Base-by-base conservation (phyloP, 2,797 vertebrate species). In the Scolopax rusticola region DNA sequence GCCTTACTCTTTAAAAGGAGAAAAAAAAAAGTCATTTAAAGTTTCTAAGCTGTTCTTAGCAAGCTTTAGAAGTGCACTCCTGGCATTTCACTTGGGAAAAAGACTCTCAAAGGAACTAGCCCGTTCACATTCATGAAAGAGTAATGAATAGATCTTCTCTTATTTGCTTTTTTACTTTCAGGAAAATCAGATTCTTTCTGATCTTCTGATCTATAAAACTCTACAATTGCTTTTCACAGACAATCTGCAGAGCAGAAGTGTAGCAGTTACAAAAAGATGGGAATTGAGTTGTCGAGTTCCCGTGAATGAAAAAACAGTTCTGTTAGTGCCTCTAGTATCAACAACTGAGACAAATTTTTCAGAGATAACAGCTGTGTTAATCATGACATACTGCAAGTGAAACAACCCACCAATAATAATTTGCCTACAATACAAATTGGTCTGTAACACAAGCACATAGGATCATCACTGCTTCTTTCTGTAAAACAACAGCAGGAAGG, bases 1-100 rank as follows among this genome's bases (percentile, higher is more conserved):
- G 98, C 98, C 8, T 98, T 98, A 83, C 97, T 98, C 99, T 99
- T 97, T 15, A 85, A 82, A 68, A 80, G 23, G 63, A 68, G 82
- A 70, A 73, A 60, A 64, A 38, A 41, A 16, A 47, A 7, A 36
- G 23, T 48, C 12, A 6, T 10, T 1, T 2, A 57, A 60, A 41
- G 11, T 73, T 85, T 79, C 27, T 38, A 45, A 76, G 28, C 4
- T 21, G 38, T 16, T 77, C 48, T 77, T 45, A 32, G 8, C 25
- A 79, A 84, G 28, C 24, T 74, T 70, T 64, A 50, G 38, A 87
- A 85, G 18, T 0, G 2, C 6, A 9, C 41, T 77, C 28, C 25
- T 3, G 0, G 59, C 28, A 48, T 87, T 92, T 73, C 59, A 79
- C 59, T 67, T 33, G 56, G 50, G 59, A 93, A 56, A 17, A 84